Base-by-base conservation (phyloP, 2,888 invertebrate genomes). In the Leptopilina myrica region DNA sequence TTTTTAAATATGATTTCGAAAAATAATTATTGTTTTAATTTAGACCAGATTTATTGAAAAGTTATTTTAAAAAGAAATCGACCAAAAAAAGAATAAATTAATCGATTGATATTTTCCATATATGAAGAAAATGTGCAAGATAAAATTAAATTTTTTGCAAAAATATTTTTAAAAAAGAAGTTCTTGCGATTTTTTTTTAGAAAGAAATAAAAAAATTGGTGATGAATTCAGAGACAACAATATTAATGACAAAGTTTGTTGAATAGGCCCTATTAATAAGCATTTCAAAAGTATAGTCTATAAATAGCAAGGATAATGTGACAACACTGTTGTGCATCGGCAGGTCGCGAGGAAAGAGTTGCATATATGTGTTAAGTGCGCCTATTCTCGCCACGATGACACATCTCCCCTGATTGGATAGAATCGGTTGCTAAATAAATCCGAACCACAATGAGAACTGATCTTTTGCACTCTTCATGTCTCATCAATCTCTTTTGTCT, bases 371-470 rank as follows among this genome's bases (percentile, higher is more conserved):
- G 88, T 86, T 89, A 87, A 88, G 86, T 87, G 88, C 84, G 88
- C 85, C 89, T 89, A 89, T 89, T 89, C 87, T 89, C 84, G 88
- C 86, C 84, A 53, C 83, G 88, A 89, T 89, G 89, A 89, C 89
- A 89, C 88, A 89, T 88, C 87, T 84, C 76, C 81, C 84, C 86
- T 86, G 87, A 88, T 88, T 88, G 83, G 83, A 81, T 81, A 78
- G 81, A 83, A 84, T 84, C 82, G 80, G 67, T 79, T 78, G 82
- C 84, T 81, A 82, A 85, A 85, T 84, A 83, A 84, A 84, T 80
- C 83, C 79, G 78, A 84, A 84, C 67, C 80, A 81, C 80, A 66
- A 46, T 66, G 40, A 59, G 73, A 73, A 73, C 56, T 80, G 78
- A 75, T 78, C 81, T 56, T 43, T 40, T 49, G 59, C 66, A 43